These are phyloP conservation scores for Drosophila melanica DNA, from an alignment of 1,140 invertebrate species.

Conservation along the genomic window DNA sequence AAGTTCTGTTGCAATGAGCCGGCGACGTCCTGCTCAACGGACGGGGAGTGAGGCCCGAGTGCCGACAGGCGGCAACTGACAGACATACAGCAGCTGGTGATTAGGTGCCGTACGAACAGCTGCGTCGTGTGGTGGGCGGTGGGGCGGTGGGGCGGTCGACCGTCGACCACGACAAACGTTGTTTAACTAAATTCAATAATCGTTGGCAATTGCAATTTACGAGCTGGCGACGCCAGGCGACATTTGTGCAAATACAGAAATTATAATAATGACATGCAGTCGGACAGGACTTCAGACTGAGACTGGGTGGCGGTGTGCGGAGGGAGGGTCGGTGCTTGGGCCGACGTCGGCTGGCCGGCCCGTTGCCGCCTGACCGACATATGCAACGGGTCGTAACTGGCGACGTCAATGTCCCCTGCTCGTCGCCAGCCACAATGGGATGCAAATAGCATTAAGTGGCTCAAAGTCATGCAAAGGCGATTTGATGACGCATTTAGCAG, in stretches of 20 bases:
- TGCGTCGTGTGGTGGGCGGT: constrained; percentile 5
- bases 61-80: constrained; percentile 51
- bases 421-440: constrained; percentile 54
- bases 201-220: constrained; percentile 83
- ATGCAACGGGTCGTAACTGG: constrained; percentile 55
- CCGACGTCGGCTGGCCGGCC: background rate
- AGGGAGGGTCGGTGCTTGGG: background rate
- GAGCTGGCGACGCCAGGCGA: constrained; percentile 62
- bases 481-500: constrained; percentile 54
- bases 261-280: constrained; percentile 78
- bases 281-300: constrained; percentile 42
- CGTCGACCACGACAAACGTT: constrained; percentile 72
- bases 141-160: constrained; percentile 1
- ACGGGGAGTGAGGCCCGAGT: background rate
- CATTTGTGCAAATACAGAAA: constrained; percentile 83
- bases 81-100: constrained; percentile 70
- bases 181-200: constrained; percentile 84
- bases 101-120: constrained; percentile 43
- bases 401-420: constrained; percentile 45
- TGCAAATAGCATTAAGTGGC: constrained; percentile 77
- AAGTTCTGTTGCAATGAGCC: constrained; percentile 76
- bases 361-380: constrained; percentile 49
- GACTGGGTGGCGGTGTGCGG: background rate
- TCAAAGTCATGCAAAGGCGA: constrained; percentile 75
- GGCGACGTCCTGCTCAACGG: constrained; percentile 38